These are phyloP conservation scores for Idris sp. DNA, from an alignment of 1,140 invertebrate genomes.

Conservation along the genomic window DNA sequence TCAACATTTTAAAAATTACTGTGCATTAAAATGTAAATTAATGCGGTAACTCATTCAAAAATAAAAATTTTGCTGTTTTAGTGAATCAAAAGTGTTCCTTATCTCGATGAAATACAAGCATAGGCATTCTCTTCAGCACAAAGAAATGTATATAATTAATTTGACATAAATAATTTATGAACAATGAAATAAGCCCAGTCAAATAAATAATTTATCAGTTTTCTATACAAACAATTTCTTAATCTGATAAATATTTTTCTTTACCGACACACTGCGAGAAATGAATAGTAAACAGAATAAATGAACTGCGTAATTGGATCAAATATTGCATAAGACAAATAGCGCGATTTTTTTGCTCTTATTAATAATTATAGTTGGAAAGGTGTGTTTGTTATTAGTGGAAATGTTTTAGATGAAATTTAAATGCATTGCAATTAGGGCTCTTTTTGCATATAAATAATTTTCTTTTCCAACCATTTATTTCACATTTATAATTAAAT, in stretches of 20 bases:
- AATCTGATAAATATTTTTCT: background rate
- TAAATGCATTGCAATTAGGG: too few species aligned
- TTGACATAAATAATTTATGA: slow-evolving; percentile 13
- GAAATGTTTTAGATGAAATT: background rate
- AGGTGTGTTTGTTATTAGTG: too few species aligned
- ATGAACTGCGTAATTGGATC: slow-evolving; percentile 14
- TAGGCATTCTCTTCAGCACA: background rate
- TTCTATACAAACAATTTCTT: slow-evolving; percentile 13
- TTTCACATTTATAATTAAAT: too few species aligned
- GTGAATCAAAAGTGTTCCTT: background rate
- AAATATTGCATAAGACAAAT: slow-evolving; percentile 13
- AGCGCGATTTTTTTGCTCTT: slow-evolving; percentile 9
- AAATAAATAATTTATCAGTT: slow-evolving; percentile 17
- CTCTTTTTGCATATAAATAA: too few species aligned
- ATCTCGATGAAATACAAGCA: background rate
- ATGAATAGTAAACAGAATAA: slow-evolving; percentile 7
- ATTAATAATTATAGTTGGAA: slow-evolving; percentile 1
- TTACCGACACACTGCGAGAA: background rate
- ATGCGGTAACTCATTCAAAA: background rate
- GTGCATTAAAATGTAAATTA: too few species aligned
- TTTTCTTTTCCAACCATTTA: too few species aligned
- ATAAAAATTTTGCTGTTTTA: too few species aligned
- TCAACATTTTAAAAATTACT: too few species aligned
- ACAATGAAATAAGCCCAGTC: slow-evolving; percentile 5
- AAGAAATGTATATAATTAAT: slow-evolving; percentile 18